These are phyloP conservation scores for Ursus arctos DNA, from an alignment of 2,113 vertebrate genomes.

Conservation along the genomic window DNA sequence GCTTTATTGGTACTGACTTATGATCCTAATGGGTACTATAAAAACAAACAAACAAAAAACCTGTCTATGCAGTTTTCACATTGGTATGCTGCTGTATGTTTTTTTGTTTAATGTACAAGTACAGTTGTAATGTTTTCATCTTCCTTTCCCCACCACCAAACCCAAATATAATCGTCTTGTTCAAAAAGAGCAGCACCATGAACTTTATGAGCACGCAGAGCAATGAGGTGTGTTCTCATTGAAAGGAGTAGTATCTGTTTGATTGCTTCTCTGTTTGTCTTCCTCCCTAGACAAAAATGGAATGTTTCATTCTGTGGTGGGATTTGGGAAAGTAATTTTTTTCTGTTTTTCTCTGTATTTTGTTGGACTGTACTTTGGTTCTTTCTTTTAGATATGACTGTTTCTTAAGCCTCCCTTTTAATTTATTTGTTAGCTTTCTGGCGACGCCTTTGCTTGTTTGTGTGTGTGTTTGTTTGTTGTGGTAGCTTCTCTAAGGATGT, in stretches of 20 bases:
- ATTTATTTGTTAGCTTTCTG: slow-evolving; percentile 32
- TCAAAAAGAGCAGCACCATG: slow-evolving; percentile 56
- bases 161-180: slow-evolving; percentile 45
- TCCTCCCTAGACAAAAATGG: not conserved
- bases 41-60: slow-evolving; percentile 76
- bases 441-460: not conserved
- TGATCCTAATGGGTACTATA: slow-evolving; percentile 65
- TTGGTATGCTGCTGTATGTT: slow-evolving; percentile 57
- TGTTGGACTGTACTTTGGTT: not conserved
- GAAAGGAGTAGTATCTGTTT: not conserved
- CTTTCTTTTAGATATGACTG: not conserved
- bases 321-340: not conserved
- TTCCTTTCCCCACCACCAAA: slow-evolving; percentile 18
- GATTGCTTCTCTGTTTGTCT: slow-evolving; percentile 25
- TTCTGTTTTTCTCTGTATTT: slow-evolving; percentile 1
- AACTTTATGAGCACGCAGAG: slow-evolving; percentile 26
- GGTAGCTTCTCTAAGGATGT: slow-evolving; percentile 19
- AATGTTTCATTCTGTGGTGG: not conserved
- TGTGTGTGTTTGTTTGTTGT: not conserved
- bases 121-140: not conserved
- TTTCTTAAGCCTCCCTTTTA: slow-evolving; percentile 52
- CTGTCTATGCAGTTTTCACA: slow-evolving; percentile 74
- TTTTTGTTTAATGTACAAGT: slow-evolving; percentile 67
- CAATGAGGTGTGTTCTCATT: slow-evolving; percentile 36
- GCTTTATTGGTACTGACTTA: slow-evolving; percentile 78